Evolutionary conservation across 2,888 invertebrate species (phyloP).

Genomic region (Sinodicranocentrus sp.): DNA sequence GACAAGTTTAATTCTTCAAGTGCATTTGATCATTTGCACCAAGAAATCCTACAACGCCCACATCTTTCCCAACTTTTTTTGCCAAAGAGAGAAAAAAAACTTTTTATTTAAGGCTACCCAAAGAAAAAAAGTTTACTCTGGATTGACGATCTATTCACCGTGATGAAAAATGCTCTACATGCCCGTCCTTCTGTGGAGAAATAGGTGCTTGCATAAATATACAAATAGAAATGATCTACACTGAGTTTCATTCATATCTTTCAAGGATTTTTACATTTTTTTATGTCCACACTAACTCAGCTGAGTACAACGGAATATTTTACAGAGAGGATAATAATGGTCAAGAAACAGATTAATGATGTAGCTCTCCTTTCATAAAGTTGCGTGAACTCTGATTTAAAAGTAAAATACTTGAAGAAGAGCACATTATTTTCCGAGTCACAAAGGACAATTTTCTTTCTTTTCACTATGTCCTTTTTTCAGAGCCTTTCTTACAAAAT

Average conservation of each 20-base stretch:
- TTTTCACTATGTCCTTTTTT: slow-evolving; percentile 5
- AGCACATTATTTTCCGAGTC: neutral
- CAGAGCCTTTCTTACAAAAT: slow-evolving; percentile 5
- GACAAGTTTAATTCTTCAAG: neutral
- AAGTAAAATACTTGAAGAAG: slow-evolving; percentile 23
- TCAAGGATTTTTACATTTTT: neutral
- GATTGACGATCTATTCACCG: neutral
- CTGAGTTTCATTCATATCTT: neutral
- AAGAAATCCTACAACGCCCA: neutral
- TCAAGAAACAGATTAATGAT: slow-evolving; percentile 24
- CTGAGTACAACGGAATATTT: neutral
- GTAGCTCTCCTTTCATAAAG: neutral
- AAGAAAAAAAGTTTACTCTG: neutral
- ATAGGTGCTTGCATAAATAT: neutral
- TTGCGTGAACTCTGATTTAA: slow-evolving; percentile 17
- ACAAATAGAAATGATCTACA: no score
- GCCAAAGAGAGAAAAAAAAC: neutral
- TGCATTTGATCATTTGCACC: neutral
- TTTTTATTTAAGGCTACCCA: neutral
- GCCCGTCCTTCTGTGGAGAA: neutral
- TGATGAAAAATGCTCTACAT: slow-evolving; percentile 8
- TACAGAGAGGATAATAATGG: slow-evolving; percentile 6
- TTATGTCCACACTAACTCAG: neutral
- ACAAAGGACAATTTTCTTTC: neutral
- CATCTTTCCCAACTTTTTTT: neutral